Percentiles rank a stretch among this genome's conserved stretches.
These are phyloP conservation scores for pig (Sus scrofa) DNA, from an alignment of 2,113 vertebrate species.

Conservation along the genomic window T2T-Sscrofa CM000812.6:247165001-247165500, in stretches of 20 bases:
- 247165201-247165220: too few species aligned
- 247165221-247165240: conserved; percentile 17
- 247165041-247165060: too few species aligned
- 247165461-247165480: conserved; percentile 7
- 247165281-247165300: not conserved
- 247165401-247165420: not conserved
- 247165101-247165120: too few species aligned
- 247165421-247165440: not conserved
- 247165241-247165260: not conserved
- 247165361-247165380: not conserved
- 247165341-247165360: not conserved
- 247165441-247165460: conserved; percentile 26
- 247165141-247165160: too few species aligned
- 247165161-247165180: too few species aligned
- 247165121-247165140: too few species aligned
- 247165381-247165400: not conserved
- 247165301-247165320: not conserved
- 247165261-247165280: conserved; percentile 15
- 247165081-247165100: too few species aligned
- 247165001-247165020: too few species aligned
- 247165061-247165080: too few species aligned
- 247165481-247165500: not conserved
- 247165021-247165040: too few species aligned
- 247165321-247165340: not conserved
- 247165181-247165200: too few species aligned